phyloP scores from a whole-genome alignment of 2,113 vertebrate species.

The Ahaetulla prasina region DNA sequence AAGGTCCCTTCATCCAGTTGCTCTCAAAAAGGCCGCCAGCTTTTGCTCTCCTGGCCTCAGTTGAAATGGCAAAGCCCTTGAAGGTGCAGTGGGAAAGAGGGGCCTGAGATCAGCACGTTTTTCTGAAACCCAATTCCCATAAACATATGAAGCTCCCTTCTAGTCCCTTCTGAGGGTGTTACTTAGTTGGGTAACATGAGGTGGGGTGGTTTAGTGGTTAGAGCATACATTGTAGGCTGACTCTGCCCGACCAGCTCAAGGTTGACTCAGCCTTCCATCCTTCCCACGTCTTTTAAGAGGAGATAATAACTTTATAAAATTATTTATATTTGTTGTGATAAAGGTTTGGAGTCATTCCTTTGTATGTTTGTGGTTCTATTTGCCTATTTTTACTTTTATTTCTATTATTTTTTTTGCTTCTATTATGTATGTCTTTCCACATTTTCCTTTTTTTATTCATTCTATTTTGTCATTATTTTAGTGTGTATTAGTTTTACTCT shows the following conservation, averaged over 20 bases:
- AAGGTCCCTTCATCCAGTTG: no score
- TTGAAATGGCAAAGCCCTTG: not conserved
- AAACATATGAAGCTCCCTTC: not conserved
- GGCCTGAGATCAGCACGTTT: not conserved
- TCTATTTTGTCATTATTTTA: not conserved
- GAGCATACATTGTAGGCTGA: no score
- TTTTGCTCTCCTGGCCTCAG: not conserved
- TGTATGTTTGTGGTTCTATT: no score
- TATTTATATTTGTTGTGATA: not conserved
- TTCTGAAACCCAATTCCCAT: not conserved
- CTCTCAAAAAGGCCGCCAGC: not conserved
- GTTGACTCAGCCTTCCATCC: no score
- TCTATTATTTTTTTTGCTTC: not conserved
- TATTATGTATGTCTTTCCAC: not conserved
- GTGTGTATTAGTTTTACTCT: not conserved
- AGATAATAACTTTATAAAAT: not conserved
- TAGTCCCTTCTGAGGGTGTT: not conserved
- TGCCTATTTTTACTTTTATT: not conserved
- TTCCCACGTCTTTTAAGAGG: not conserved
- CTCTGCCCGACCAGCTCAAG: no score
- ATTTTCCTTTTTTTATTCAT: not conserved
- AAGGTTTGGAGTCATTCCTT: not conserved
- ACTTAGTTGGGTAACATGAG: no score
- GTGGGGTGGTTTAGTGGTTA: no score
- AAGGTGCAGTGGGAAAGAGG: not conserved